A percentile compares a stretch with the other conserved stretches of the same genome.
Conservation (phyloP, 2,113 vertebrate species). For the Aix galericulata region DNA sequence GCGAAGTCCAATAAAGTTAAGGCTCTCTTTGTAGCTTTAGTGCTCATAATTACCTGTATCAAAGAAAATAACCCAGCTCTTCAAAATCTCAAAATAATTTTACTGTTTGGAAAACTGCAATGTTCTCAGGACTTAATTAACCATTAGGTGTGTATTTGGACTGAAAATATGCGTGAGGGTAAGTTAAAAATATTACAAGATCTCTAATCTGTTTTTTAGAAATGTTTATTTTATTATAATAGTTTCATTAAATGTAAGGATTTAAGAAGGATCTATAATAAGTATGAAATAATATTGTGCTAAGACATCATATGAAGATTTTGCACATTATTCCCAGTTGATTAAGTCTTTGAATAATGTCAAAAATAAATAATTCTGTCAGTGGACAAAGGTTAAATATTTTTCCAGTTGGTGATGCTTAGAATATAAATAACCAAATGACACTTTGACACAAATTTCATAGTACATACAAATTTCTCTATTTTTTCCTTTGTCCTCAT, state of each 20-base stretch:
- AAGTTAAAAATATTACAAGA: neutral
- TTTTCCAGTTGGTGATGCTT: neutral
- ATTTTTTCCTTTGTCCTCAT: neutral
- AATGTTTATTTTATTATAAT: constrained; percentile 6
- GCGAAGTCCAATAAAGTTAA: neutral
- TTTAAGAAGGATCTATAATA: neutral
- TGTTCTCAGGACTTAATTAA: neutral
- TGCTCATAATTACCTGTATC: neutral
- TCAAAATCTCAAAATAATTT: neutral
- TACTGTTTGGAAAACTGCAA: neutral
- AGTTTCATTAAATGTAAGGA: neutral
- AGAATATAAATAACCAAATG: constrained; percentile 19
- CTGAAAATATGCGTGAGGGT: neutral
- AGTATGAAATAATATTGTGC: neutral
- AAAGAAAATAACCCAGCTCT: neutral
- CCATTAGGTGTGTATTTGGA: neutral
- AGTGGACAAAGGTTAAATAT: neutral
- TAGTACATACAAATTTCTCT: neutral
- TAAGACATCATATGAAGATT: neutral
- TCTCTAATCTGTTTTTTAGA: neutral
- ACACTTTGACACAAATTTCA: neutral
- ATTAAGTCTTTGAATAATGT: neutral
- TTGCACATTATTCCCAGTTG: neutral
- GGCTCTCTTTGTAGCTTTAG: neutral
- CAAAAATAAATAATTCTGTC: neutral